These are phyloP conservation scores for Enteromius viviparus DNA, from an alignment of 2,797 vertebrate genomes.

Conservation along the genomic window DNA sequence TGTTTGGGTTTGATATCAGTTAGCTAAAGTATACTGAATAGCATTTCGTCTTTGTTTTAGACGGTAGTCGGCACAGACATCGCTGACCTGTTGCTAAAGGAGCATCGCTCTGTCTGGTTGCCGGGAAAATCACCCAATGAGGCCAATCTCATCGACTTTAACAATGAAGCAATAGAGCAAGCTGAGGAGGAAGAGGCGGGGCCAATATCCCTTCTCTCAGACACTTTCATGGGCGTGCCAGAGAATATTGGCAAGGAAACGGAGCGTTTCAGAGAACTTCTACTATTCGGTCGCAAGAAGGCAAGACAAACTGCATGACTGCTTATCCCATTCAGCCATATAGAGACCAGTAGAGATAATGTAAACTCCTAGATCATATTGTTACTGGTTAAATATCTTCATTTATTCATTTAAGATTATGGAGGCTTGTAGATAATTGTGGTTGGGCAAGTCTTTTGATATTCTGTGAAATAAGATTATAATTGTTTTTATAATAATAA, in stretches of 20 bases:
- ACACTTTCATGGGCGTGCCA: slow-evolving; percentile 79
- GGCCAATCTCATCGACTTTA: slow-evolving; percentile 98
- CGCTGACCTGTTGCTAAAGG: slow-evolving; percentile 90
- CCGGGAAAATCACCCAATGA: slow-evolving; percentile 96
- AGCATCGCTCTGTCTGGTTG: slow-evolving; percentile 94
- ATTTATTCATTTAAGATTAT: background rate
- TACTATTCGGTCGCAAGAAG: slow-evolving; percentile 96
- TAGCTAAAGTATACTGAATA: background rate
- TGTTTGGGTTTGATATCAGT: background rate
- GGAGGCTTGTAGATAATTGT: background rate
- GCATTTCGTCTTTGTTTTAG: slow-evolving; percentile 68
- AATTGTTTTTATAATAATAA: too few relatives aligned
- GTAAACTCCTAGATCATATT: background rate
- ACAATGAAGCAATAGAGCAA: slow-evolving; percentile 86
- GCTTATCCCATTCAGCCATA: background rate
- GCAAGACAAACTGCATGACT: slow-evolving; percentile 63
- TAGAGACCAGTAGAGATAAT: background rate
- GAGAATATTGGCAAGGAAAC: slow-evolving; percentile 88
- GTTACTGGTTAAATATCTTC: background rate
- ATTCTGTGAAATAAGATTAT: background rate
- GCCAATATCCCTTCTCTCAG: slow-evolving; percentile 90
- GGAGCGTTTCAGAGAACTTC: slow-evolving; percentile 91
- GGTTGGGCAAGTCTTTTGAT: background rate
- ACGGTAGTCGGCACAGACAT: slow-evolving; percentile 97
- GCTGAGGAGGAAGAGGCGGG: slow-evolving; percentile 88